These are phyloP conservation scores for Eristalis intricaria DNA, from an alignment of 2,888 invertebrate genomes.

Conservation along the genomic window DNA sequence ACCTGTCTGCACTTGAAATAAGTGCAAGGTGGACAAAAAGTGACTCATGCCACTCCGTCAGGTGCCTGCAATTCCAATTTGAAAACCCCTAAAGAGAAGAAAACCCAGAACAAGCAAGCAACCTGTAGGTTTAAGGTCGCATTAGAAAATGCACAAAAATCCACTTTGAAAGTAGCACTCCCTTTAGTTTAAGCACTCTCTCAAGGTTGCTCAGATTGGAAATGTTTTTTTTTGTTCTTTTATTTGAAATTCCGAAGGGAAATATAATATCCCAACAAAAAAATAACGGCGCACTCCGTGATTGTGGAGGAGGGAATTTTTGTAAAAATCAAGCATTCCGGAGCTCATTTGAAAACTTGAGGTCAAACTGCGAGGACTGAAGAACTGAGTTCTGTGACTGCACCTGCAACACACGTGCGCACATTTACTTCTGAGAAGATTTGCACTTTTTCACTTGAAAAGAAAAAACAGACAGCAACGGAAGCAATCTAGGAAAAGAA, in stretches of 20 bases:
- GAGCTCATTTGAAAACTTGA: slow-evolving; percentile 73
- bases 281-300: slow-evolving; percentile 56
- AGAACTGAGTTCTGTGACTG: slow-evolving; percentile 62
- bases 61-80: not conserved
- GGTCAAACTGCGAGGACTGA: slow-evolving; percentile 73
- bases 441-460: slow-evolving; percentile 36
- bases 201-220: slow-evolving; percentile 41
- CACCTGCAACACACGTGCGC: slow-evolving; percentile 71
- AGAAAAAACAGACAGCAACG: slow-evolving; percentile 7
- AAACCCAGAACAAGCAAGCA: not conserved
- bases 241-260: slow-evolving; percentile 15
- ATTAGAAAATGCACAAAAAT: slow-evolving; percentile 10
- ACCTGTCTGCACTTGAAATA: not conserved
- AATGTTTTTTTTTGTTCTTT: slow-evolving; percentile 35
- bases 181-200: not conserved
- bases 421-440: slow-evolving; percentile 62
- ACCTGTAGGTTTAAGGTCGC: not conserved
- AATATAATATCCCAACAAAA: slow-evolving; percentile 43
- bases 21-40: slow-evolving; percentile 21
- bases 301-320: slow-evolving; percentile 43
- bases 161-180: slow-evolving; percentile 1
- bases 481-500: slow-evolving; percentile 1
- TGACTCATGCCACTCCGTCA: slow-evolving; percentile 28
- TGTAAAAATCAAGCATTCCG: slow-evolving; percentile 20
- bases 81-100: not conserved